A percentile compares a stretch with the other conserved stretches of the same genome.
Conservation (phyloP, 2,797 vertebrate genomes). For the Sciurus vulgaris region DNA sequence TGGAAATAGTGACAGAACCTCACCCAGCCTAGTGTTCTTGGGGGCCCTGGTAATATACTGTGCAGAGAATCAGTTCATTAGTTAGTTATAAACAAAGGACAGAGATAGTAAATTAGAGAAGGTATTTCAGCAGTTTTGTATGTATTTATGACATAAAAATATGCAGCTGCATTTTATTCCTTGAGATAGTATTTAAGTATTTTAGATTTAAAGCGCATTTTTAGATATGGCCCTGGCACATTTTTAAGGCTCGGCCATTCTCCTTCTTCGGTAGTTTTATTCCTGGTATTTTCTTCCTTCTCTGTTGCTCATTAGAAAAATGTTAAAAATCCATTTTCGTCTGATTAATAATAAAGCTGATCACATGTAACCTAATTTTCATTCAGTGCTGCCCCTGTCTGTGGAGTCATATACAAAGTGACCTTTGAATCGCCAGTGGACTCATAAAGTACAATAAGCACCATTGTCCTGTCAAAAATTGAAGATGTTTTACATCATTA, state of each 20-base stretch:
- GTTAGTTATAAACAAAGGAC: constrained; percentile 90
- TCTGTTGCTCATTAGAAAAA: constrained; percentile 95
- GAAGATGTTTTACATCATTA: constrained; percentile 99
- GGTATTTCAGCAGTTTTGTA: constrained; percentile 86
- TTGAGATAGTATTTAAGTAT: constrained; percentile 87
- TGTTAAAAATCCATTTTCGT: constrained; percentile 99
- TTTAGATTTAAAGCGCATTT: constrained; percentile 86
- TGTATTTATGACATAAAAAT: constrained; percentile 87
- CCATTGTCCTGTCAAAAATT: constrained; percentile 97
- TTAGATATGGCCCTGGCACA: constrained; percentile 81
- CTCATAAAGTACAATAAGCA: constrained; percentile 97
- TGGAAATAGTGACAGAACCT: constrained; percentile 83
- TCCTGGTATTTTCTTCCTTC: constrained; percentile 91
- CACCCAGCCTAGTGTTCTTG: constrained; percentile 78
- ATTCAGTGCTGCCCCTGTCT: constrained; percentile 98
- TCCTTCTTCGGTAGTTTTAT: constrained; percentile 85
- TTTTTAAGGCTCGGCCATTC: constrained; percentile 79
- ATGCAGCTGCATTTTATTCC: constrained; percentile 87
- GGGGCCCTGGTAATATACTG: constrained; percentile 86
- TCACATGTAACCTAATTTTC: constrained; percentile 99
- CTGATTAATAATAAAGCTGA: constrained; percentile 99
- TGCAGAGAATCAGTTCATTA: constrained; percentile 87
- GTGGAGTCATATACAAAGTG: constrained; percentile 96
- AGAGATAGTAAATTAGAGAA: constrained; percentile 88
- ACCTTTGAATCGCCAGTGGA: constrained; percentile 97